Base-by-base conservation (phyloP, 2,888 invertebrate species). In the Aporophyla nigra region DNA sequence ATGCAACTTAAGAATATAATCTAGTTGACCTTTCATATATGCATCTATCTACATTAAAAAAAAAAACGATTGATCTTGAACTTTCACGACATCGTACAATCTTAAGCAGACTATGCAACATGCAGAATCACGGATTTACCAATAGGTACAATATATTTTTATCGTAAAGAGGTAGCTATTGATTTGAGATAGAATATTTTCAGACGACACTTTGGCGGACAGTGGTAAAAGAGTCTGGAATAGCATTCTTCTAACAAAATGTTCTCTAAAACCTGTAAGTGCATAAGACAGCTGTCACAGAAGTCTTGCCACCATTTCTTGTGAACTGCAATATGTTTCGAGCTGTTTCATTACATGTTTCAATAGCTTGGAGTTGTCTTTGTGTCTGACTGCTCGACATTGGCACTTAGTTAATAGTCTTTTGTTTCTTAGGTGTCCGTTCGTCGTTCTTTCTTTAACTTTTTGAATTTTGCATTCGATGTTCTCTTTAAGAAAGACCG, bases 51-150 rank as follows among this genome's bases (percentile, higher is more conserved):
- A 46, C 43, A 21, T 21, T 66, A 73, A 66, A 40, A 74, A 40
- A 74, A 67, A 67, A 80, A 80, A 73, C 16, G 1, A 56, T 62
- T 81, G 81, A 67, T 74, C 81, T 78, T 78, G 81, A 78, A 74
- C 78, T 78, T 81, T 81, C 75, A 78, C 81, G 81, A 78, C 14
- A 66, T 40, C 12, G 43, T 54, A 49, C 5, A 62, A 24, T 49
- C 16, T 54, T 53, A 24, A 74, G 14, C 43, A 24, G 43, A 43
- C 27, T 56, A 49, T 16, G 27, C n/a, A 27, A 69, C 21, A 40
- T 27, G 19, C 53, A 40, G 21, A n/a, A 19, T 40, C 24, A 76
- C 27, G 19, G 63, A 27, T 10, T 19, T 43, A 51, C 10, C n/a
- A 43, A 14, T 76, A 46, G 43, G 2, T 46, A 24, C 46, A 59